phyloP scores from a whole-genome alignment of 2,797 vertebrate genomes.

The Taenioides sp. region DNA sequence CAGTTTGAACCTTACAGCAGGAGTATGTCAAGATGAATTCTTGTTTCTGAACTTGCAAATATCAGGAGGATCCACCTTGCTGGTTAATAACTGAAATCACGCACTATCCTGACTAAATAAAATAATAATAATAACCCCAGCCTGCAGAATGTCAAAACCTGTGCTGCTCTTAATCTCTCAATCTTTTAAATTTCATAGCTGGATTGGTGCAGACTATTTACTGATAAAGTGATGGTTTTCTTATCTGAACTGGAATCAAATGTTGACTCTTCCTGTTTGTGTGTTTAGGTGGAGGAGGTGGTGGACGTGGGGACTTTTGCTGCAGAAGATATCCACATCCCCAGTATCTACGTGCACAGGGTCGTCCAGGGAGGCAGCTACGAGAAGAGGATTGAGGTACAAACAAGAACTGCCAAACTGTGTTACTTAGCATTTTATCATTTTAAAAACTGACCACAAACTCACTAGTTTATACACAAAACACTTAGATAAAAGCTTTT shows the following conservation, averaged over 20 bases:
- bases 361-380: constrained; percentile 86
- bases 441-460: no score
- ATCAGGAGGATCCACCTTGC: no score
- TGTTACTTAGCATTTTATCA: background rate
- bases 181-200: constrained; percentile 33
- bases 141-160: background rate
- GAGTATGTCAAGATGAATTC: no score
- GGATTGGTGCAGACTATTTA: constrained; percentile 39
- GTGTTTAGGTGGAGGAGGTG: constrained; percentile 91
- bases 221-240: constrained; percentile 24
- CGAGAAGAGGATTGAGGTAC: constrained; percentile 98
- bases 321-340: constrained; percentile 94
- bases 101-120: background rate
- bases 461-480: background rate
- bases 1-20: no score
- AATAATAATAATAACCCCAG: background rate
- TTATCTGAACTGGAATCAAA: constrained; percentile 41
- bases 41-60: no score
- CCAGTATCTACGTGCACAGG: constrained; percentile 93
- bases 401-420: background rate
- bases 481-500: no score
- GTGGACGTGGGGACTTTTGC: constrained; percentile 92
- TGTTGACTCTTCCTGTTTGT: constrained; percentile 28
- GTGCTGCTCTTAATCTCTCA: constrained; percentile 13
- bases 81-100: background rate